A percentile compares a stretch with the other conserved stretches of the same genome.
These are phyloP conservation scores for Galeopterus variegatus DNA, from an alignment of 2,113 vertebrate genomes.

Conservation along the genomic window DNA sequence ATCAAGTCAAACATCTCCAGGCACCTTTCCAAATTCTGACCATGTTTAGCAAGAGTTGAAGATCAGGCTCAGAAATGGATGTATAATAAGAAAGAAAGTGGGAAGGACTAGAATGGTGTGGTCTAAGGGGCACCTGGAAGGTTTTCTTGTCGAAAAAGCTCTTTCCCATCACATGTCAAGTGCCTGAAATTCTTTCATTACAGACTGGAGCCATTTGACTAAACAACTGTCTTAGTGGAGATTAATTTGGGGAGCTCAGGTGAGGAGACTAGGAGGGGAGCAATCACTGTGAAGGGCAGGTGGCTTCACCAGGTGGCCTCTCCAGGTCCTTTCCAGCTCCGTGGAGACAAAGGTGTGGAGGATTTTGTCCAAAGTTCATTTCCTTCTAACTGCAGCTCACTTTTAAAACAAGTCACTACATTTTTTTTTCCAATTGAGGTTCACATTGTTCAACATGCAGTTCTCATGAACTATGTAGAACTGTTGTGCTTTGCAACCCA, in stretches of 20 bases:
- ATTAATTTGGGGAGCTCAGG: constrained; percentile 31
- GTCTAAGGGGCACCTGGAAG: constrained; percentile 2
- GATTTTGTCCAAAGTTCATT: constrained; percentile 38
- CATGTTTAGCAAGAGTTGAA: background rate
- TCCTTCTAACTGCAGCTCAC: constrained; percentile 10
- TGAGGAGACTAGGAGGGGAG: background rate
- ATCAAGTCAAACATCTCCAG: constrained; percentile 6
- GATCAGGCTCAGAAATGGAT: constrained; percentile 37
- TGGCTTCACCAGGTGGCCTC: background rate
- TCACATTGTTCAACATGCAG: constrained; percentile 21
- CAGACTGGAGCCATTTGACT: background rate
- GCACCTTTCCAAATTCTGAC: constrained; percentile 61
- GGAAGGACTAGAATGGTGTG: background rate
- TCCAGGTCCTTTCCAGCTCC: background rate
- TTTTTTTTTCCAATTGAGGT: background rate
- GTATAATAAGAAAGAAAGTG: background rate
- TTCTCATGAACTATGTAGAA: constrained; percentile 40
- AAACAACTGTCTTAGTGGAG: constrained; percentile 11
- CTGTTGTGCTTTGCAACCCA: background rate
- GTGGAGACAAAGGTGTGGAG: background rate
- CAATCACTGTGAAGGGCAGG: background rate
- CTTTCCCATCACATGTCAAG: constrained; percentile 49
- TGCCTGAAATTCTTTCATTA: constrained; percentile 38
- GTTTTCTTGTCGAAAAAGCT: constrained; percentile 3
- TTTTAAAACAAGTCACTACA: background rate